phyloP scores from a whole-genome alignment of 2,888 invertebrate species.

The Minunthozetes semirufus region DNA sequence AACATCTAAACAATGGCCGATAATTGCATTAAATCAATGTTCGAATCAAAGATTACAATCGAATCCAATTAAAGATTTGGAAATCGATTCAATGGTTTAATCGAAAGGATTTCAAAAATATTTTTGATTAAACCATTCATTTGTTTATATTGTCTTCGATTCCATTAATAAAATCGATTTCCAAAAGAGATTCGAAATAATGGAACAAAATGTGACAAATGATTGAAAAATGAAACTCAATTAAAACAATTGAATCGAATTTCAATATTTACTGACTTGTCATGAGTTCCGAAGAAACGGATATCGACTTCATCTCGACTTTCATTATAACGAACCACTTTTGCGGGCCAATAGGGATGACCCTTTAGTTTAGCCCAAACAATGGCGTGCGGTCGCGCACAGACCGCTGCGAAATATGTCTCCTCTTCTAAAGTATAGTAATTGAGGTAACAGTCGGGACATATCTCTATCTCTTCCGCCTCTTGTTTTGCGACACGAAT shows the following conservation, averaged over 20 bases:
- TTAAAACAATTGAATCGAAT: background rate
- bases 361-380: slow-evolving; percentile 90
- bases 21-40: background rate
- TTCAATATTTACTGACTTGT: slow-evolving; percentile 53
- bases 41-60: background rate
- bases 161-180: too few relatives aligned
- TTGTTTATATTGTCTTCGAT: too few relatives aligned
- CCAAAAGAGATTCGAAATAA: too few relatives aligned
- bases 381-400: slow-evolving; percentile 53
- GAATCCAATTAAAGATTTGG: too few relatives aligned
- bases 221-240: background rate
- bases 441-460: slow-evolving; percentile 81
- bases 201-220: too few relatives aligned
- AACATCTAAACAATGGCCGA: background rate
- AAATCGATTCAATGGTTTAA: too few relatives aligned
- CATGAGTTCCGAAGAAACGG: slow-evolving; percentile 91
- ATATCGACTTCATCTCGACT: slow-evolving; percentile 66
- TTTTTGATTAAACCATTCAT: too few relatives aligned
- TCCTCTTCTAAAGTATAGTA: slow-evolving; percentile 57
- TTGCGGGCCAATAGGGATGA: slow-evolving; percentile 96
- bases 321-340: slow-evolving; percentile 50
- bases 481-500: slow-evolving; percentile 79
- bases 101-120: too few relatives aligned
- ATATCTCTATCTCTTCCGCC: slow-evolving; percentile 84
- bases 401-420: slow-evolving; percentile 85